A percentile compares a stretch with the other conserved stretches of the same genome.
Evolutionary conservation across 2,888 invertebrate species (phyloP).

Genomic region (Melanophora roralis): DNA sequence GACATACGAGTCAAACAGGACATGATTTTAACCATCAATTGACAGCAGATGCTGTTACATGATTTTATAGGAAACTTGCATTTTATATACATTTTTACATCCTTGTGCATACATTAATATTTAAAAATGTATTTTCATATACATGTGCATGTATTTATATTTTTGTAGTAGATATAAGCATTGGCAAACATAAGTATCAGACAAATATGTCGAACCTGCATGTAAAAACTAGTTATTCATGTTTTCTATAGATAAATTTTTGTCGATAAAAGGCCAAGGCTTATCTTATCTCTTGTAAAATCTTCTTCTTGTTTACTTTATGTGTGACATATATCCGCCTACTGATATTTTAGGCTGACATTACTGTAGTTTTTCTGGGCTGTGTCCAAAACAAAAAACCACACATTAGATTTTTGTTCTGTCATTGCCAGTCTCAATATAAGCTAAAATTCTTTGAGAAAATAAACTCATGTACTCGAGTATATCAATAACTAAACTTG

Average conservation of each 20-base stretch:
- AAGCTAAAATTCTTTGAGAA: neutral
- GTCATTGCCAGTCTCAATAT: neutral
- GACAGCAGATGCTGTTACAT: slow-evolving; percentile 57
- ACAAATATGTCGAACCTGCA: slow-evolving; percentile 26
- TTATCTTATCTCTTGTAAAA: slow-evolving; percentile 12
- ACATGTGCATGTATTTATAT: too few relatives aligned
- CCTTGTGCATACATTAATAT: too few relatives aligned
- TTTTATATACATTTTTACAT: neutral
- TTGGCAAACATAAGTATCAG: neutral
- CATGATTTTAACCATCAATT: slow-evolving; percentile 54
- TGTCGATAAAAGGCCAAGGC: slow-evolving; percentile 55
- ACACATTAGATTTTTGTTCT: slow-evolving; percentile 19
- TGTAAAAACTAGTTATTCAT: slow-evolving; percentile 30
- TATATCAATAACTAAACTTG: slow-evolving; percentile 34
- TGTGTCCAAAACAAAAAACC: neutral
- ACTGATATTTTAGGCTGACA: slow-evolving; percentile 29
- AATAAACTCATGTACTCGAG: slow-evolving; percentile 18
- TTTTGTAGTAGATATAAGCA: too few relatives aligned
- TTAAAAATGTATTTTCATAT: neutral
- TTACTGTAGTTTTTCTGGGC: slow-evolving; percentile 13
- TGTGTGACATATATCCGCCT: slow-evolving; percentile 50
- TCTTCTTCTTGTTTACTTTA: slow-evolving; percentile 15
- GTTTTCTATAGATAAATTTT: slow-evolving; percentile 45
- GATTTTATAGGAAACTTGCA: slow-evolving; percentile 27
- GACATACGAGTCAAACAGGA: slow-evolving; percentile 26